Evolutionary conservation across 2,888 invertebrate species (phyloP).

Genomic region (Rhagonycha fulva): DNA sequence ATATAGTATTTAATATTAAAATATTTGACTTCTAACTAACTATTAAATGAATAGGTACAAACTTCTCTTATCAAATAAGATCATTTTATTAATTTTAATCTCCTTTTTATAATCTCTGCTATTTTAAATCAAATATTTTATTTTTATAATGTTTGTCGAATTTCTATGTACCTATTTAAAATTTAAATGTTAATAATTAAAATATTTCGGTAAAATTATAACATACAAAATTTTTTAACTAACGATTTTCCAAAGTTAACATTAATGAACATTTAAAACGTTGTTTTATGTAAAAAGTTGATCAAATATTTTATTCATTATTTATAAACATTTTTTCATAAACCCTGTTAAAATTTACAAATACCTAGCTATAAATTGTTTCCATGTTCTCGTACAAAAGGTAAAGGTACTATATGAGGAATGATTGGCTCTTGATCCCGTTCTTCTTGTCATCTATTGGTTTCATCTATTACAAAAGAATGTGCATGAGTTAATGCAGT

Average conservation of each 20-base stretch:
- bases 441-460: constrained; percentile 48
- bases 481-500: constrained; percentile 79
- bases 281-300: background rate
- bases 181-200: too few species aligned
- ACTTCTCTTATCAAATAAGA: too few species aligned
- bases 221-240: too few species aligned
- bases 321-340: background rate
- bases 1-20: too few species aligned
- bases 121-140: too few species aligned
- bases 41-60: too few species aligned
- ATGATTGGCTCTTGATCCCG: constrained; percentile 45
- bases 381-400: constrained; percentile 44
- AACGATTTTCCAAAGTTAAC: background rate
- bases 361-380: background rate
- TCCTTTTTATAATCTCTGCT: too few species aligned
- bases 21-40: too few species aligned
- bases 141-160: too few species aligned
- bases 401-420: constrained; percentile 50
- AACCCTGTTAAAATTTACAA: background rate
- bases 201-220: too few species aligned
- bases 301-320: background rate
- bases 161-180: too few species aligned
- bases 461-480: constrained; percentile 49
- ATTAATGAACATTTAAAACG: background rate
- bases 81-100: too few species aligned